Evolutionary conservation across 1,140 invertebrate genomes (phyloP), one percentile per base, ranked within the genome.

Genomic region (Melanaphis sacchari): DNA sequence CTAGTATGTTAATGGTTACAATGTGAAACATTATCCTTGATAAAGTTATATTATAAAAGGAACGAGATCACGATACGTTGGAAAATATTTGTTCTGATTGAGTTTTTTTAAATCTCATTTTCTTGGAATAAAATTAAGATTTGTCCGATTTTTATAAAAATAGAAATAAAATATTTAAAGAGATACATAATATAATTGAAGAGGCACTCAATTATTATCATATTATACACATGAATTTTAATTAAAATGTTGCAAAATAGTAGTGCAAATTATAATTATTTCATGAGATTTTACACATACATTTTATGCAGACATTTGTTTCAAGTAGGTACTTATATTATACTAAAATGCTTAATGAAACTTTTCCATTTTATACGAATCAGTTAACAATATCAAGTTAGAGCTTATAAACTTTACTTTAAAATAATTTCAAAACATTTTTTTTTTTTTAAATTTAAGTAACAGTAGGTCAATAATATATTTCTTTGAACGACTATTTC

Each of bases 351-450:
- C 46, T 87, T 46, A 5, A 38, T 49, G 18, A 18, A 2, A 8
- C 38, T 11, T 24, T 41, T 84, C 2, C 18, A 88, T 38, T 52
- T 89, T 89, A 24, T 38, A 38, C 11, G 22, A 54, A 89, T 26
- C n/a, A 52, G 43, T 89, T 52, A 89, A 89, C 87, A 38, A 52
- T 52, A 38, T 52, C 26, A 52, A 89, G 46, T 52, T 52, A 22
- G 38, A 22, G 21, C 31, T 52, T n/a, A 52, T 89, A 89, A 52
- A 52, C 21, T 52, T 89, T 89, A n/a, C 38, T 89, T 89, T 40
- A 6, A 52, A 89, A 89, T 89, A 52, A 89, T 15, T 88, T 8
- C 52, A 36, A 89, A 89, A 52, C 11, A 89, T n/a, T 24, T 89
- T 88, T 31, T 89, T 88, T 31, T 89, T 89, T 38, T 31, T 9